phyloP scores from a whole-genome alignment of 1,140 invertebrate species.

The Tetramorium alpestre region DNA sequence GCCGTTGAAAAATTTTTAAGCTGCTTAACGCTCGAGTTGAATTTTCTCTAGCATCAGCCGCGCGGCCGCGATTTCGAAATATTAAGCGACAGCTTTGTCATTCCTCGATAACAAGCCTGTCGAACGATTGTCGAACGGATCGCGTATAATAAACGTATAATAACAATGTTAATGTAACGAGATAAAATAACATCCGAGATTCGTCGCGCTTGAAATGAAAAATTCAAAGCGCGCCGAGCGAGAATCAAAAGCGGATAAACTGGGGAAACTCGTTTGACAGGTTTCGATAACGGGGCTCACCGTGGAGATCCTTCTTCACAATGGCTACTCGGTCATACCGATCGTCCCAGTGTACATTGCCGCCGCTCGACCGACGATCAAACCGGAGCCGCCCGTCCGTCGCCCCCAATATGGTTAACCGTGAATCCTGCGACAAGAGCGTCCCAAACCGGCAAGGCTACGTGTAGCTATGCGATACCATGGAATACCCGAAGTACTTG shows the following conservation, averaged over 20 bases:
- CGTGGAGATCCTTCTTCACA: neutral
- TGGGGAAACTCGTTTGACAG: neutral
- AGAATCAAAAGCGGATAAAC: constrained; percentile 2
- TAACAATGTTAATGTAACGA: neutral
- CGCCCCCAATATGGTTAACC: constrained; percentile 72
- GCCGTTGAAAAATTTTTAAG: constrained; percentile 74
- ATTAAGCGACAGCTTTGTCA: constrained; percentile 30
- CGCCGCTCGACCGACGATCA: constrained; percentile 20
- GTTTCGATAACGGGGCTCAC: neutral
- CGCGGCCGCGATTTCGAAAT: constrained; percentile 36
- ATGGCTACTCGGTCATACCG: neutral
- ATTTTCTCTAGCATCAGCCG: constrained; percentile 63
- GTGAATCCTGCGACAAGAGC: constrained; percentile 65
- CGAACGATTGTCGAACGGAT: neutral
- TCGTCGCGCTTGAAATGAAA: neutral
- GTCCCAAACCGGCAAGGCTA: constrained; percentile 64
- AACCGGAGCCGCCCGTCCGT: constrained; percentile 7
- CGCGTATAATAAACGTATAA: neutral
- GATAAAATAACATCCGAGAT: neutral
- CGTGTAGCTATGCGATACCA: constrained; percentile 69
- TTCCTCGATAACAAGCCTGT: constrained; percentile 15
- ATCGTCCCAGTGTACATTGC: neutral
- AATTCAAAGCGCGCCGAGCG: neutral
- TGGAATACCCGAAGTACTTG: constrained; percentile 70
- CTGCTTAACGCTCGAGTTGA: constrained; percentile 73